Percentiles rank a stretch among this genome's conserved stretches.
Evolutionary conservation across 1,140 invertebrate genomes (phyloP).

Genomic region (Nautilus pompilius): DNA sequence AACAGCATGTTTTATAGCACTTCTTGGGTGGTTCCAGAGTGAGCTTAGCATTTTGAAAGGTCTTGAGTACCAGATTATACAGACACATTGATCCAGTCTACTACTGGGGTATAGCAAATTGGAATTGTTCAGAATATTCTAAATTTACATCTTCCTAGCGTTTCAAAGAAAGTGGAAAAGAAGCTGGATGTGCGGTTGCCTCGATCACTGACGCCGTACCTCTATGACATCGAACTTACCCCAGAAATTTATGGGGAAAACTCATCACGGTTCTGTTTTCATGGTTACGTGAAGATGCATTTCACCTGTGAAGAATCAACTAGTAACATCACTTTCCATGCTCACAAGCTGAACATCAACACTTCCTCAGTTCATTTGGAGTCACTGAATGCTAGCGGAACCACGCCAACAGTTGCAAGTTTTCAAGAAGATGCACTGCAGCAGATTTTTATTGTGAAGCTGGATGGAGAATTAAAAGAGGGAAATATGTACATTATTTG

Average conservation of each 20-base stretch:
- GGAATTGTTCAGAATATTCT: too few species aligned
- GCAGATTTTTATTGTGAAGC: constrained; percentile 65
- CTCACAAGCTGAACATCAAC: constrained; percentile 28
- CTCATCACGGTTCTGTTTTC: constrained; percentile 58
- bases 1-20: too few species aligned
- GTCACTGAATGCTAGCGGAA: constrained; percentile 3
- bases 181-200: constrained; percentile 34
- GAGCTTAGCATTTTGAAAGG: too few species aligned
- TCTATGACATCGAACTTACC: constrained; percentile 37
- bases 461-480: constrained; percentile 56
- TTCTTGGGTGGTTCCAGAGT: too few species aligned
- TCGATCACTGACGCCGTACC: constrained; percentile 22
- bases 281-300: constrained; percentile 68
- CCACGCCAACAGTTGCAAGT: constrained; percentile 50
- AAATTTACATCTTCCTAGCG: too few species aligned
- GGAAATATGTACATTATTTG: constrained; percentile 63
- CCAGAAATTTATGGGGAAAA: constrained; percentile 36
- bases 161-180: too few species aligned
- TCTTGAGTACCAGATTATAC: too few species aligned
- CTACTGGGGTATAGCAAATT: too few species aligned
- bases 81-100: too few species aligned
- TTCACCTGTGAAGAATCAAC: constrained; percentile 61
- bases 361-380: background rate
- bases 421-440: constrained; percentile 62
- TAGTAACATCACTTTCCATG: constrained; percentile 68